These are phyloP conservation scores for Gambelia wislizenii DNA, from an alignment of 2,797 vertebrate species.

Conservation along the genomic window DNA sequence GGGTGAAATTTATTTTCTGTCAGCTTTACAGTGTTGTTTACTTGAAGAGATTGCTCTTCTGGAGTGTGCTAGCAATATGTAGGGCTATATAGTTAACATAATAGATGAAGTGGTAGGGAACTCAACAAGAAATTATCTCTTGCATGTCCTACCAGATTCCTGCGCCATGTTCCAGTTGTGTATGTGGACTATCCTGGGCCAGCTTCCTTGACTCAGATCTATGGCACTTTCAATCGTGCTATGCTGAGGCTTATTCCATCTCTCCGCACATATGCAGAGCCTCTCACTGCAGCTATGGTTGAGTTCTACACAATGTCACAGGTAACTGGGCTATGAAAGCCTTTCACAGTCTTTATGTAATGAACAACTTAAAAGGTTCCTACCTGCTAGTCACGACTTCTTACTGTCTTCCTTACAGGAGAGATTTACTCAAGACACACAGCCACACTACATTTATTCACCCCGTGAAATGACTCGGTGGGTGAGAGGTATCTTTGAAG, in stretches of 20 bases:
- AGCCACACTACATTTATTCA: slow-evolving; percentile 99
- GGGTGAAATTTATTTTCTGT: not conserved
- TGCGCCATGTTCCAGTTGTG: slow-evolving; percentile 98
- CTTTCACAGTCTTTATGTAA: not conserved
- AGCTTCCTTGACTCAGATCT: slow-evolving; percentile 99
- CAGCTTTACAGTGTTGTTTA: not conserved
- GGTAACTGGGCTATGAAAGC: slow-evolving; percentile 74
- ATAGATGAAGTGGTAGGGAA: not conserved
- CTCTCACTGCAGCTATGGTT: slow-evolving; percentile 98
- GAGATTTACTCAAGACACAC: slow-evolving; percentile 97
- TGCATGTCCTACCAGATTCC: slow-evolving; percentile 82
- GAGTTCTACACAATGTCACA: slow-evolving; percentile 99
- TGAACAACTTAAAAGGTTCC: not conserved
- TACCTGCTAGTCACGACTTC: not conserved
- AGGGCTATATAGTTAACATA: not conserved
- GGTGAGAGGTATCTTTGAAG: slow-evolving; percentile 98
- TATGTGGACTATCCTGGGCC: slow-evolving; percentile 99
- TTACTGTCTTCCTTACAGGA: slow-evolving; percentile 81
- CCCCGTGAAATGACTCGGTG: slow-evolving; percentile 99
- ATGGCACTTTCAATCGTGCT: slow-evolving; percentile 98
- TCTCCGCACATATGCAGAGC: slow-evolving; percentile 94
- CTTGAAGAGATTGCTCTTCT: not conserved
- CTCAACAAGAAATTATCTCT: accelerated
- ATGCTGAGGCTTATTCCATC: slow-evolving; percentile 97
- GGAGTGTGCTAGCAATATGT: not conserved